phyloP scores from a whole-genome alignment of 2,113 vertebrate genomes.

The Lichenostomus cassidix region DNA sequence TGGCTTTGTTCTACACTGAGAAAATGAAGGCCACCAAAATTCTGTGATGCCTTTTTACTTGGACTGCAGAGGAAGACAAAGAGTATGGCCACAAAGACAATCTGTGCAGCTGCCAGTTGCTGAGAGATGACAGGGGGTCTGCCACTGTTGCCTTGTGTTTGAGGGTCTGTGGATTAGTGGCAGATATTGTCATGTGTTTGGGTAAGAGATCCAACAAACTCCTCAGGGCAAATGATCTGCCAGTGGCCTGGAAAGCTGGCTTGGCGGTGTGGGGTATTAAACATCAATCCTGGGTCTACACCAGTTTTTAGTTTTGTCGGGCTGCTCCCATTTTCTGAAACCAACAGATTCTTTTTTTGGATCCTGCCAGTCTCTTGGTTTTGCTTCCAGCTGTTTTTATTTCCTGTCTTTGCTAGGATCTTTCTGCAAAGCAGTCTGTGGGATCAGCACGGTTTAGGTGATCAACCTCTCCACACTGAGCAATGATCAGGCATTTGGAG shows the following conservation, averaged over 20 bases:
- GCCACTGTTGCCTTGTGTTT: background rate
- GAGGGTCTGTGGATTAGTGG: background rate
- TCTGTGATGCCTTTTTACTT: background rate
- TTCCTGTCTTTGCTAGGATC: background rate
- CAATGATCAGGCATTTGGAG: rapidly evolving
- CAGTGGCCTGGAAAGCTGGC: background rate
- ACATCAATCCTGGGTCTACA: background rate
- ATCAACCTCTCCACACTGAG: background rate
- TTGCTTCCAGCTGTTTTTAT: background rate
- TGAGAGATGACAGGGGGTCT: background rate
- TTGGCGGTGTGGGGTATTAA: background rate
- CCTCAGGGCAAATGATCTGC: background rate
- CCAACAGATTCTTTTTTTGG: background rate
- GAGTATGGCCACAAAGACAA: background rate
- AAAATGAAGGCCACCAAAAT: background rate
- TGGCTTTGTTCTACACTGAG: background rate
- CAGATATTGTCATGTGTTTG: background rate
- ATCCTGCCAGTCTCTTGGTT: background rate
- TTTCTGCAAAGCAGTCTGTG: background rate
- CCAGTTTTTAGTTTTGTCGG: background rate
- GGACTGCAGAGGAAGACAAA: background rate
- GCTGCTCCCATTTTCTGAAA: background rate
- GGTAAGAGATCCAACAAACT: background rate
- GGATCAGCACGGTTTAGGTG: background rate
- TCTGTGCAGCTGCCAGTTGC: background rate